A percentile compares a stretch with the other conserved stretches of the same genome.
phyloP scores from a whole-genome alignment of 2,888 invertebrate genomes.

The Athalia rosae region DNA sequence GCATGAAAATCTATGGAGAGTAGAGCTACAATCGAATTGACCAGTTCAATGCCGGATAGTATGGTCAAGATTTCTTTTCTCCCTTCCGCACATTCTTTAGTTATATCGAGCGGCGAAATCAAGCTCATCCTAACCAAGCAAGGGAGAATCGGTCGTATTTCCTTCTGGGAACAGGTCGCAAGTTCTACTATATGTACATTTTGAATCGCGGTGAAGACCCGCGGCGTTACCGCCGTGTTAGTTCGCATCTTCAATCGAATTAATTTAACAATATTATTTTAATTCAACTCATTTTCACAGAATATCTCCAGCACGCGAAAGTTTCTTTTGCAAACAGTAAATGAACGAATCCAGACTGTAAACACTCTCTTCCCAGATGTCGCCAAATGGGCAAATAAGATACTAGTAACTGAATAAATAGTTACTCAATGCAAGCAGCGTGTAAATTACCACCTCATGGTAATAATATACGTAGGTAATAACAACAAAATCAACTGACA shows the following conservation, averaged over 20 bases:
- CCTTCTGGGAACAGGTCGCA: constrained; percentile 83
- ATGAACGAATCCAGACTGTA: too few species aligned
- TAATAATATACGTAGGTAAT: too few species aligned
- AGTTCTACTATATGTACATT: constrained; percentile 87
- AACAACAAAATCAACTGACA: too few species aligned
- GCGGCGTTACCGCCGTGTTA: constrained; percentile 78
- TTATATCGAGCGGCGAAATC: constrained; percentile 90
- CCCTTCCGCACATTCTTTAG: constrained; percentile 87
- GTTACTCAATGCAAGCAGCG: too few species aligned
- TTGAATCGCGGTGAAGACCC: constrained; percentile 87
- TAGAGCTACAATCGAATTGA: constrained; percentile 94
- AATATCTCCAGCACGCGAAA: not conserved
- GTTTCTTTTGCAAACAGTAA: not conserved
- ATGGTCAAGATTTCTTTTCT: constrained; percentile 93
- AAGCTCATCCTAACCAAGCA: constrained; percentile 96
- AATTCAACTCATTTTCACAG: not conserved
- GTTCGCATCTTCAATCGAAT: constrained; percentile 56
- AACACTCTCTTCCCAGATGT: too few species aligned
- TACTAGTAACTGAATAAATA: too few species aligned
- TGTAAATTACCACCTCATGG: too few species aligned
- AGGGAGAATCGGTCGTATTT: constrained; percentile 92
- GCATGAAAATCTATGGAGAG: constrained; percentile 96
- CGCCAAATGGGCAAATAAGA: too few species aligned
- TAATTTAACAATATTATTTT: not conserved
- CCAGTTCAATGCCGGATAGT: constrained; percentile 92